Evolutionary conservation across 2,797 vertebrate species (phyloP), one percentile per base, ranked within the genome.

Genomic region (Pogonophryne albipinna): DNA sequence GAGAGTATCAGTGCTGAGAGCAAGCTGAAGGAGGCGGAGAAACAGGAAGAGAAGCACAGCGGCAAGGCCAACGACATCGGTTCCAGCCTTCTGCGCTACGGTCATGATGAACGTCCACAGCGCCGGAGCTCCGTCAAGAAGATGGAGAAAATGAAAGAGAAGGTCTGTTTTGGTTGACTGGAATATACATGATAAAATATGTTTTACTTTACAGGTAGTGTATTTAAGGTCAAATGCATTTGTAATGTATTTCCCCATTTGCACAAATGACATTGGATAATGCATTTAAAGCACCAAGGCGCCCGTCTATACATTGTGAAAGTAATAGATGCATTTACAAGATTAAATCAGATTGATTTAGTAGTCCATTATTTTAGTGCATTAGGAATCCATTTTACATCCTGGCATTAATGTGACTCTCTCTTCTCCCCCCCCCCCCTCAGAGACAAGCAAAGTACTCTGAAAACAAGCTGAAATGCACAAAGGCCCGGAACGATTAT

Each of bases 141-240:
- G 91, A 99, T 99, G 10, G 98, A 99, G 93, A 99, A 99, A 92
- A 97, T 99, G 97, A 99, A 99, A 87, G 98, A 99, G 91, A 99
- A 99, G 97, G 98, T 93, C 19, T 55, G 84, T 74, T 70, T 53
- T 17, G 20, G 6, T 14, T 46, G 23, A 53, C 42, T 51, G 51
- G 12, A 20, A 23, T 9, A 2, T 31, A 10, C 8, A 9, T 59
- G 9, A 61, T 31, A 45, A 17, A 31, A 31, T 19, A 53, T 38
- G 12, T 11, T 68, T 55, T 31, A 31, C 23, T 46, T 62, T 66
- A 50, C 0, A 51, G n/a, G 11, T 41, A 47, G 14, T 57, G 17
- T 31, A 38, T 9, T 47, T 6, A 12, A 72, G 59, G 34, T 1
- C 31, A 68, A 56, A 71, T 65, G 59, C 44, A 56, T 76, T 74